These are phyloP conservation scores for Callionymus lyra DNA, from an alignment of 2,113 vertebrate species.

Conservation along the genomic window DNA sequence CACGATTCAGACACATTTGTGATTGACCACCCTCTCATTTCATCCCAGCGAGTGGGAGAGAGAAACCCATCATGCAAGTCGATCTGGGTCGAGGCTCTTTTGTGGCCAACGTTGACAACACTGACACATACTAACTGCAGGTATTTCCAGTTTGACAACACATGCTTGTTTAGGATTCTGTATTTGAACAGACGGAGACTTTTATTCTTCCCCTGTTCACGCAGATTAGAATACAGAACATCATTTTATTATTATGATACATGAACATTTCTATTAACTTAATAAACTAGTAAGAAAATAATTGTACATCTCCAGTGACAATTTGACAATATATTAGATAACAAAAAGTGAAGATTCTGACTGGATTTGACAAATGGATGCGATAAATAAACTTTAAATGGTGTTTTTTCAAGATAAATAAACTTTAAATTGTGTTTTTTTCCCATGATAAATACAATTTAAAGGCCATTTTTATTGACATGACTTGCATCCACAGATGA, in stretches of 20 bases:
- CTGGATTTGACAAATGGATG: no score
- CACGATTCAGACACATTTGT: constrained; percentile 11
- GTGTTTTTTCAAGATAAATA: no score
- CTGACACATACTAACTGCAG: constrained; percentile 33
- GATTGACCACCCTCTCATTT: background rate
- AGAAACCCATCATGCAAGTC: constrained; percentile 12
- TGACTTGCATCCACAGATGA: constrained; percentile 15
- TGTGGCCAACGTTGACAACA: background rate
- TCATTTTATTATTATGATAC: no score
- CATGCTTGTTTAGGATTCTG: constrained; percentile 22
- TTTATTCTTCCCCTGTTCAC: constrained; percentile 11
- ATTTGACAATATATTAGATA: no score
- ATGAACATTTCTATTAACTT: no score
- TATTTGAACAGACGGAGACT: constrained; percentile 25
- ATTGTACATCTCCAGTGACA: no score
- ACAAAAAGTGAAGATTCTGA: no score
- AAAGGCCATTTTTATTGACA: background rate
- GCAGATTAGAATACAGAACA: background rate
- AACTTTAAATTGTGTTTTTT: no score
- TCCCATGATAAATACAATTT: no score
- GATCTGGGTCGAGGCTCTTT: background rate
- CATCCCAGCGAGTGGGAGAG: background rate
- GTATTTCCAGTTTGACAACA: constrained; percentile 65
- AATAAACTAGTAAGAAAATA: no score
- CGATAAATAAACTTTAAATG: no score